Evolutionary conservation across 2,888 invertebrate genomes (phyloP).

Genomic region (Meiosimyza decipiens): DNA sequence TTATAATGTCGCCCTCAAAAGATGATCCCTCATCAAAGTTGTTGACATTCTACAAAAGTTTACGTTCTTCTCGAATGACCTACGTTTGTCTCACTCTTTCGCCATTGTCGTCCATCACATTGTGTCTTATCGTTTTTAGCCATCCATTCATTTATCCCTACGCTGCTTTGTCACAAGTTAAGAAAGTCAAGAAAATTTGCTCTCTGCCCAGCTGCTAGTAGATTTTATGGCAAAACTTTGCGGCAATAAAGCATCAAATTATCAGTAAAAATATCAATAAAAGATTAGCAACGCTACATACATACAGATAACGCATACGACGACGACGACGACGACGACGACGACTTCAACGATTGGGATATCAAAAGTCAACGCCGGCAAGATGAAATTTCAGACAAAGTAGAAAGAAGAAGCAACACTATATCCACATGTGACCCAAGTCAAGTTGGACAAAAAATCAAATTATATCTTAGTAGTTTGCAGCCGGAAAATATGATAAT

Average conservation of each 20-base stretch:
- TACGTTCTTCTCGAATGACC: too few species aligned
- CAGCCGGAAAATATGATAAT: not conserved
- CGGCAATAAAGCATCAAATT: conserved; percentile 31
- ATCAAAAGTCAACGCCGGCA: not conserved
- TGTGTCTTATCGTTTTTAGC: too few species aligned
- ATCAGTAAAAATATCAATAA: conserved; percentile 36
- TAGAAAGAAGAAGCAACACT: not conserved
- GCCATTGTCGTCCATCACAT: too few species aligned
- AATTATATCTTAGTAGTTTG: not conserved
- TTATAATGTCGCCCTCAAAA: too few species aligned
- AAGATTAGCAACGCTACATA: conserved; percentile 17
- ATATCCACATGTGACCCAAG: not conserved
- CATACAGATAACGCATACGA: too few species aligned
- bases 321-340: too few species aligned
- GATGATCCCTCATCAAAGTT: too few species aligned
- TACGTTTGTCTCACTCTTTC: too few species aligned
- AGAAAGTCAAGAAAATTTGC: too few species aligned
- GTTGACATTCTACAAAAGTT: too few species aligned
- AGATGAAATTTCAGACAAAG: not conserved
- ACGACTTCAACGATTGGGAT: not conserved
- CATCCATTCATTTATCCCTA: too few species aligned
- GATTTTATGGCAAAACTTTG: conserved; percentile 27
- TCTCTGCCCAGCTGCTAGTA: not conserved
- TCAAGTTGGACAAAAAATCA: not conserved
- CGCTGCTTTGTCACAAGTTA: too few species aligned